Conservation (phyloP, 2,888 invertebrate species). For the Drosophila suboccidentalis region DNA sequence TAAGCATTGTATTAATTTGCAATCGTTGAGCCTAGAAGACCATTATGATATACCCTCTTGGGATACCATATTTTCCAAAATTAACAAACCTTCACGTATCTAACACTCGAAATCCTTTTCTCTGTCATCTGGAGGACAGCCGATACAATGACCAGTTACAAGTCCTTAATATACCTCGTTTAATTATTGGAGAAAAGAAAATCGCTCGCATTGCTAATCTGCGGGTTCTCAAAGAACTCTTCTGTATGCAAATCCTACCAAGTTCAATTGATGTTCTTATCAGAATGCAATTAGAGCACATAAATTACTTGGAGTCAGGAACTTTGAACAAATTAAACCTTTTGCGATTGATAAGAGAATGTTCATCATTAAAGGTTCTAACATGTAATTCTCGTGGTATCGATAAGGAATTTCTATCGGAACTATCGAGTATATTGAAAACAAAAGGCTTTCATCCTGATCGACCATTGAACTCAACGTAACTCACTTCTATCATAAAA, state of each 20-base stretch:
- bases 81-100: background rate
- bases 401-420: background rate
- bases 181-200: background rate
- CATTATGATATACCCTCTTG: background rate
- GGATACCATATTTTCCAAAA: constrained; percentile 7
- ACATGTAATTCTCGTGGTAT: background rate
- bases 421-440: constrained; percentile 3
- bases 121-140: background rate
- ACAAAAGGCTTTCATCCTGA: constrained; percentile 9
- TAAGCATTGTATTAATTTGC: background rate
- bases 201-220: background rate
- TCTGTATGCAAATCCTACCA: background rate
- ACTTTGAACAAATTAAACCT: background rate
- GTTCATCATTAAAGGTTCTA: background rate
- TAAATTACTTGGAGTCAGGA: background rate
- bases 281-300: background rate
- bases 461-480: background rate
- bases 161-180: background rate
- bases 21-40: background rate
- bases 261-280: background rate
- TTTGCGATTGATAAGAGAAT: constrained; percentile 3
- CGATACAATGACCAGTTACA: constrained; percentile 6
- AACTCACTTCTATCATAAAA: background rate
- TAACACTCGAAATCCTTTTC: background rate
- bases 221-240: background rate